Conservation (phyloP, 2,113 vertebrate genomes). For the Riparia riparia region DNA sequence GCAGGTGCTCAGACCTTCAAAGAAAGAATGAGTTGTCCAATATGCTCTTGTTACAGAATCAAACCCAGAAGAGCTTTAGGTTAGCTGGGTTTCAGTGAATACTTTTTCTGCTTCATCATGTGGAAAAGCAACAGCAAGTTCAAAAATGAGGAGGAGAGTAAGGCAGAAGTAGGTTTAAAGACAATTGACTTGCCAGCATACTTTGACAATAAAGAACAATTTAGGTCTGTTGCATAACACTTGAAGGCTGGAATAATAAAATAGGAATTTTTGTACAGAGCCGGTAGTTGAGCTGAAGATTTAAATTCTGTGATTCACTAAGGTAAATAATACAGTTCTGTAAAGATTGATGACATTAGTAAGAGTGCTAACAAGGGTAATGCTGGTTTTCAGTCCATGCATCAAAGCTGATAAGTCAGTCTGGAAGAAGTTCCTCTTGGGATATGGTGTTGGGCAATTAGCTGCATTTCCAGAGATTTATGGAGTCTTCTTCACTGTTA, state of each 20-base stretch:
- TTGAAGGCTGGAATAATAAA: background rate
- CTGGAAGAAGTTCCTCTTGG: background rate
- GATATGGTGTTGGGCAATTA: background rate
- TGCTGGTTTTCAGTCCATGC: background rate
- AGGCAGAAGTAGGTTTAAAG: background rate
- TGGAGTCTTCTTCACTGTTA: background rate
- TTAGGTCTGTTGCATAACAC: background rate
- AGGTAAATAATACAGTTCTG: background rate
- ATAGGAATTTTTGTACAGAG: background rate
- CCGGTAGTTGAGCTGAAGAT: background rate
- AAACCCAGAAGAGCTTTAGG: background rate
- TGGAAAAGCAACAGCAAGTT: background rate
- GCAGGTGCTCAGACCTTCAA: background rate
- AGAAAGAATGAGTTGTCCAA: background rate
- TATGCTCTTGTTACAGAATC: background rate
- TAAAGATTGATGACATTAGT: background rate
- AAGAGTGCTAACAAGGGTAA: background rate
- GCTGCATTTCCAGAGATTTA: background rate
- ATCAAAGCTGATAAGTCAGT: background rate
- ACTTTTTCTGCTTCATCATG: background rate
- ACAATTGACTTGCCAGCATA: background rate
- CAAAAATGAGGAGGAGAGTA: background rate
- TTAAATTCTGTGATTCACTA: background rate
- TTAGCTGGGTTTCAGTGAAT: background rate
- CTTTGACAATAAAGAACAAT: background rate